A percentile compares a stretch with the other conserved stretches of the same genome.
Conservation (phyloP, 2,888 invertebrate genomes). For the Spodoptera exigua region DNA sequence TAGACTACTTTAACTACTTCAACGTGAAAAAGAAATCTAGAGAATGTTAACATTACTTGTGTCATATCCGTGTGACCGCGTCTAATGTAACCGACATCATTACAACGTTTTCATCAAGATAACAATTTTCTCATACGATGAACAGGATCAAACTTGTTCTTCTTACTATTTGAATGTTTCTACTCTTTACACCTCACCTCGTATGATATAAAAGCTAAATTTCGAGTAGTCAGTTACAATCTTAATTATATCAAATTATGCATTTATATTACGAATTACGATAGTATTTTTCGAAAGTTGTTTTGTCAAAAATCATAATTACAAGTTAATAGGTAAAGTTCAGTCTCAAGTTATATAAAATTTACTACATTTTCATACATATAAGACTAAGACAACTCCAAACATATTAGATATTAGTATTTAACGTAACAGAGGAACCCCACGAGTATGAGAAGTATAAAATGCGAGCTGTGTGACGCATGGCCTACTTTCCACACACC, state of each 20-base stretch:
- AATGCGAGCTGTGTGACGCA: slow-evolving; percentile 86
- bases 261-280: too few relatives aligned
- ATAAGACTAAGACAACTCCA: not conserved
- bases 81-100: slow-evolving; percentile 32
- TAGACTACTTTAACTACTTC: slow-evolving; percentile 42
- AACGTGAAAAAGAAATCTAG: slow-evolving; percentile 43
- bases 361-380: too few relatives aligned
- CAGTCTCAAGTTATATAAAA: too few relatives aligned
- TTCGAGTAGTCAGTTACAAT: slow-evolving; percentile 28
- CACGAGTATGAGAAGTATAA: slow-evolving; percentile 77
- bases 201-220: slow-evolving; percentile 22
- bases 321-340: too few relatives aligned
- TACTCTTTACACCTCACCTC: slow-evolving; percentile 12
- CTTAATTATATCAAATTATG: slow-evolving; percentile 14
- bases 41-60: slow-evolving; percentile 46
- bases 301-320: slow-evolving; percentile 3
- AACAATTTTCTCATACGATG: slow-evolving; percentile 25
- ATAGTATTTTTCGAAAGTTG: not conserved
- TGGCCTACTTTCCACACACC: slow-evolving; percentile 85
- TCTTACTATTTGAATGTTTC: slow-evolving; percentile 3
- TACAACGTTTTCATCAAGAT: slow-evolving; percentile 31
- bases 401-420: slow-evolving; percentile 18
- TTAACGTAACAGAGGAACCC: slow-evolving; percentile 75
- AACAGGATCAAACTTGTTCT: slow-evolving; percentile 17
- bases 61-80: slow-evolving; percentile 43